Evolutionary conservation across 2,797 vertebrate genomes (phyloP).

Genomic region (Zalophus californianus): DNA sequence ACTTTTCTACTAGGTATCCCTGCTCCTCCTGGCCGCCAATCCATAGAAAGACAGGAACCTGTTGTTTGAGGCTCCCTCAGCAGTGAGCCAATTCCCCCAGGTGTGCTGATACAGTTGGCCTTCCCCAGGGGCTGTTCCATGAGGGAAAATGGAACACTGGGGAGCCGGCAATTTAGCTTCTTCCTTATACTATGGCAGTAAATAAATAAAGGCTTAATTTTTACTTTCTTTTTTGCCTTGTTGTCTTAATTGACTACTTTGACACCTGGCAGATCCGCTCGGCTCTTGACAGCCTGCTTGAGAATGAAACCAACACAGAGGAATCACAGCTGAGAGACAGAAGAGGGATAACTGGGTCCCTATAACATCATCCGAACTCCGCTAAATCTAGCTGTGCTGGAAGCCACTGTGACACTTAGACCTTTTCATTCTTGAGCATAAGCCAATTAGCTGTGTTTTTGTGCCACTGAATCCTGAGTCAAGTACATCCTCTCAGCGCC

Average conservation of each 20-base stretch:
- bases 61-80: neutral
- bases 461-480: neutral
- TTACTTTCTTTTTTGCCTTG: neutral
- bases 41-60: neutral
- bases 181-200: neutral
- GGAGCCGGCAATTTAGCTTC: neutral
- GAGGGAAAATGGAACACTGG: neutral
- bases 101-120: neutral
- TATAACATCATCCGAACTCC: fast-evolving
- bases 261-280: neutral
- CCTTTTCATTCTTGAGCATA: neutral
- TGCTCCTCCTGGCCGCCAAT: neutral
- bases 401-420: neutral
- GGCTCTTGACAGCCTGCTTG: neutral
- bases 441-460: neutral
- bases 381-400: neutral
- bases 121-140: neutral
- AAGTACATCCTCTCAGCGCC: neutral
- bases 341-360: neutral
- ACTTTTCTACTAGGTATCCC: neutral
- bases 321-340: neutral
- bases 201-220: neutral
- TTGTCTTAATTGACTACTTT: neutral
- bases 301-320: neutral
- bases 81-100: neutral